Evolutionary conservation across 2,113 vertebrate genomes (phyloP).

Genomic region (Anarhynchus alexandrinus): DNA sequence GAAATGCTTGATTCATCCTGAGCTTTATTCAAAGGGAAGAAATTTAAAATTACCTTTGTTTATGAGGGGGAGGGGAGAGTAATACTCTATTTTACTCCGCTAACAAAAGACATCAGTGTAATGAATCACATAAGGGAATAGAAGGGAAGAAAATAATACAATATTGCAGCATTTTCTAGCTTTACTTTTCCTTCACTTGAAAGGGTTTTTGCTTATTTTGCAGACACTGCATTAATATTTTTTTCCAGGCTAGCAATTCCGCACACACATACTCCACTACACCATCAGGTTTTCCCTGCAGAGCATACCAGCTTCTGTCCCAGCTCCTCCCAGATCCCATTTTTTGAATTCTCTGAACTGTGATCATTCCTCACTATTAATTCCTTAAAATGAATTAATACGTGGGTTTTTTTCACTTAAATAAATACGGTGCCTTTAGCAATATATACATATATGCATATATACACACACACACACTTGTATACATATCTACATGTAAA

Average conservation of each 20-base stretch:
- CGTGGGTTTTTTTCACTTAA: background rate
- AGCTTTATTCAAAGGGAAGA: constrained; percentile 4
- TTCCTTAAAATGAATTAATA: background rate
- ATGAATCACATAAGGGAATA: background rate
- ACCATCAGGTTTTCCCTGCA: background rate
- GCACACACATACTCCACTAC: background rate
- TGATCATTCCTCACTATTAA: background rate
- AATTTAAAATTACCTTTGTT: background rate
- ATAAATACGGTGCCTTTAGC: background rate
- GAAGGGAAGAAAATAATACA: background rate
- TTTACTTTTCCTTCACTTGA: constrained; percentile 36
- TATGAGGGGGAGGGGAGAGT: background rate
- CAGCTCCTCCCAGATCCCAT: background rate
- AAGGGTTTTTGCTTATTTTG: constrained; percentile 46
- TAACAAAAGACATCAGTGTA: background rate
- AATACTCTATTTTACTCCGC: background rate
- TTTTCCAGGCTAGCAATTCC: constrained; percentile 33
- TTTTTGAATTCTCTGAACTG: background rate
- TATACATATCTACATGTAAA: background rate
- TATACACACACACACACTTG: background rate
- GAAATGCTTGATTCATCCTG: background rate
- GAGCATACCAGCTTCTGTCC: background rate
- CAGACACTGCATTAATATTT: constrained; percentile 18
- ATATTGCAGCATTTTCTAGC: background rate
- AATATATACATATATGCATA: background rate